Base-by-base conservation (phyloP, 2,888 invertebrate genomes). In the Catocala fraxini region DNA sequence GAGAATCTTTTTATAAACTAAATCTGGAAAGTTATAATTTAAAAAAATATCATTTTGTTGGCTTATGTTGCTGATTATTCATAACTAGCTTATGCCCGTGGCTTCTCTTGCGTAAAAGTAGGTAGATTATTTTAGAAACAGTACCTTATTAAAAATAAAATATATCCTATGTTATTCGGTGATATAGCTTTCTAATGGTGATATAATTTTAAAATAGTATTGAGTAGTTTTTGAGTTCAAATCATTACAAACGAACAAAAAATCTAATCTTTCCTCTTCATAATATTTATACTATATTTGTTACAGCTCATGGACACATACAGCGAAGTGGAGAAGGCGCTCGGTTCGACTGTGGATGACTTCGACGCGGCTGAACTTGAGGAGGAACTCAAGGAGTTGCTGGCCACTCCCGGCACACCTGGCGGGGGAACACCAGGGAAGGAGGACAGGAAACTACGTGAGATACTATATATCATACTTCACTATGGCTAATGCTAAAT, bases 361-460 rank as follows among this genome's bases (percentile, higher is more conserved):
- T 83, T 91, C 5, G 95, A 95, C 63, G 95, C 96, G 33, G 85
- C 94, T 0, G 97, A 97, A 49, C 84, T 96, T 12, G 97, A 97
- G 80, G 90, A 95, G 6, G 97, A 97, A 83, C 84, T 97, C 47
- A 93, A 90, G 35, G 96, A 96, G 39, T 80, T 97, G 35, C 82
- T 97, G 52, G 85, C 87, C 0, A 80, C 73, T 0, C 82, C 86
- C 0, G 77, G 72, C 0, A 71, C 73, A 0, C 82, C 85, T 0
- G 73, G 83, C 0, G 90, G 86, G 0, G 88, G 86, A 0, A 86
- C 87, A 0, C 84, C 88, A 0, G 79, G 75, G 12, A 86, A 82
- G 61, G 83, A 76, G 11, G 71, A 79, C 6, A 61, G 55, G 60
- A 70, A 5, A 48, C 73, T 68, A 15, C 60, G 71, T 72, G 39